phyloP scores from a whole-genome alignment of 2,113 vertebrate species.

The Ictalurus furcatus region DNA sequence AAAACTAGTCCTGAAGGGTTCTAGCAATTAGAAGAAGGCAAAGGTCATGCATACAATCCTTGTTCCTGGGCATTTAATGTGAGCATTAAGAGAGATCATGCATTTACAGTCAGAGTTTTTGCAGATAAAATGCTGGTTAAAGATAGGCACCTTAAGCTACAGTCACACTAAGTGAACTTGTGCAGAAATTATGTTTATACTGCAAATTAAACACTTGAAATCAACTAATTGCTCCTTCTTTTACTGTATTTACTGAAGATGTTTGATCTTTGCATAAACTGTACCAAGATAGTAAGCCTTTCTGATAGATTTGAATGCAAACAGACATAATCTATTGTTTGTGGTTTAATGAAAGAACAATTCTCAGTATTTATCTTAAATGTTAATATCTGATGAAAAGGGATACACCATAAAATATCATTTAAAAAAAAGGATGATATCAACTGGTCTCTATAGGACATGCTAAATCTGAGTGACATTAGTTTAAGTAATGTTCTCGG shows the following conservation, averaged over 20 bases:
- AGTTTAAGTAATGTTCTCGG: constrained; percentile 2
- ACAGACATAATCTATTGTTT: background rate
- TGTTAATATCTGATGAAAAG: background rate
- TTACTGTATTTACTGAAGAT: background rate
- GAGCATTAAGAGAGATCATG: background rate
- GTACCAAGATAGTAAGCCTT: background rate
- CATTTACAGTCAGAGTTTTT: constrained; percentile 10
- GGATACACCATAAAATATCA: background rate
- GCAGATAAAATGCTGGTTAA: constrained; percentile 10
- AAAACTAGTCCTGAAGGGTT: background rate
- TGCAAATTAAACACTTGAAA: constrained; percentile 65
- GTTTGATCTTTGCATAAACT: background rate
- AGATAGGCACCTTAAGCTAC: constrained; percentile 65
- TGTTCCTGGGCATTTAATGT: background rate
- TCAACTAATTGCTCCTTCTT: background rate
- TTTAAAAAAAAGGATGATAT: background rate
- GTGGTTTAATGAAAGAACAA: background rate
- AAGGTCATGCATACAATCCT: background rate
- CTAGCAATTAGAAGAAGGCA: background rate
- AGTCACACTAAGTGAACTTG: constrained; percentile 52
- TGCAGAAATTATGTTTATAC: constrained; percentile 59
- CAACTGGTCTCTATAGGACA: background rate
- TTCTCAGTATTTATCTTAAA: background rate
- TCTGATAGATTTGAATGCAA: background rate
- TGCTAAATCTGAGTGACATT: background rate